Evolutionary conservation across 2,797 vertebrate genomes (phyloP), one percentile per base, ranked within the genome.

Genomic region (Xenopus petersii): DNA sequence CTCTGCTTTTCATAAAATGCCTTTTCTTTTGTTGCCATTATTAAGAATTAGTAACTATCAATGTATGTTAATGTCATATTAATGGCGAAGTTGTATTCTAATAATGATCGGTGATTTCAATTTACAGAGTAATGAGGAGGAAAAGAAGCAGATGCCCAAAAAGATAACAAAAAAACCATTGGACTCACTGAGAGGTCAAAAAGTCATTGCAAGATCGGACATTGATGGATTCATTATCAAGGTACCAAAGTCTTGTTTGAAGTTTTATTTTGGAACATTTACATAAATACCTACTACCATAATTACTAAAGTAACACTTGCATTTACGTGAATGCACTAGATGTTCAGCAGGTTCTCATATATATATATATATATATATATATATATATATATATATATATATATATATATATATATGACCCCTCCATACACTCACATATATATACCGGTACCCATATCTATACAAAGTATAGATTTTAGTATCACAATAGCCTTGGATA

Each of bases 161-260:
- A 82, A 61, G 78, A 48, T 30, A 36, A 87, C 86, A 81, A 48
- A 75, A 36, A 83, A 81, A 82, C 67, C 79, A 17, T n/a, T 85
- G 56, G 77, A 87, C 74, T 72, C 80, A 71, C 79, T 89, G 26
- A 89, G 80, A 85, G 84, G 87, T 54, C 91, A 90, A 81, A 93
- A 86, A 56, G 90, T 92, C 63, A 87, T 93, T 84, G 92, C 92
- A 80, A 90, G 92, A 83, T 93, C 90, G 68, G 87, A 93, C 0
- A 0, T 83, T 75, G 91, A 92, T 48, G 92, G 93, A 69, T 93
- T 89, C 93, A 93, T 82, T 92, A 92, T 80, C 84, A 88, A 87
- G 93, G 92, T 93, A 89, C 66, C 13, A 30, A 63, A 51, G 10
- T 36, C 24, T 30, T 16, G 1, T 42, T 42, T 42, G 36, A 42